Evolutionary conservation across 2,888 invertebrate genomes (phyloP).

Genomic region (Panopea generosa): DNA sequence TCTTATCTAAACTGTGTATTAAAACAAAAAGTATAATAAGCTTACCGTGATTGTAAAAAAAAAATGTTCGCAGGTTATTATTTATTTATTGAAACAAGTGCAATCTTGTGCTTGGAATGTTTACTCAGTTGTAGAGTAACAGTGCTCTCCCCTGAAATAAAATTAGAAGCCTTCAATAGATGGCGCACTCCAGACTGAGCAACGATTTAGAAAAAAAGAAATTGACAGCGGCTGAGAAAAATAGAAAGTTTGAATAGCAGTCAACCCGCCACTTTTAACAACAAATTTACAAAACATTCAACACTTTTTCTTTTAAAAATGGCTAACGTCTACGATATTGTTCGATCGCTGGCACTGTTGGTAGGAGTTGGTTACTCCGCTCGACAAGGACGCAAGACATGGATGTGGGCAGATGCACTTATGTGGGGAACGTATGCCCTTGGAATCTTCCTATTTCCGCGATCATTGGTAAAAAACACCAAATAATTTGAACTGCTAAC

Average conservation of each 20-base stretch:
- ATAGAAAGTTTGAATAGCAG: slow-evolving; percentile 4
- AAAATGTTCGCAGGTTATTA: no score
- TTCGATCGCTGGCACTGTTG: slow-evolving; percentile 56
- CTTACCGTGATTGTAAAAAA: no score
- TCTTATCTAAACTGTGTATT: no score
- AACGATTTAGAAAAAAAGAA: not conserved
- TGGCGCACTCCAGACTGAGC: not conserved
- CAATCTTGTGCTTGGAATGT: no score
- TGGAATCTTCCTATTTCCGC: slow-evolving; percentile 62
- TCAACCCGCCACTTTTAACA: slow-evolving; percentile 53
- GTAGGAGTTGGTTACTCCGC: slow-evolving; percentile 56
- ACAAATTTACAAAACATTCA: slow-evolving; percentile 19
- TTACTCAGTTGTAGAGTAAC: no score
- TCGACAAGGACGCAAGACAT: slow-evolving; percentile 58
- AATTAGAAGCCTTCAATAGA: slow-evolving; percentile 15
- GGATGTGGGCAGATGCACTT: slow-evolving; percentile 60
- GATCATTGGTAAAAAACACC: slow-evolving; percentile 42
- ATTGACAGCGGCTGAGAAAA: not conserved
- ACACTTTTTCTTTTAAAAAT: slow-evolving; percentile 21
- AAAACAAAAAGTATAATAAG: no score
- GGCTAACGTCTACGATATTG: slow-evolving; percentile 52
- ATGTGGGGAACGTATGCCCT: slow-evolving; percentile 58
- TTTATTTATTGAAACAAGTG: no score
- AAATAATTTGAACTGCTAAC: no score
- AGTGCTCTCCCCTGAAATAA: no score